Base-by-base conservation (phyloP, 2,888 invertebrate species). In the Drosophila mettleri region DNA sequence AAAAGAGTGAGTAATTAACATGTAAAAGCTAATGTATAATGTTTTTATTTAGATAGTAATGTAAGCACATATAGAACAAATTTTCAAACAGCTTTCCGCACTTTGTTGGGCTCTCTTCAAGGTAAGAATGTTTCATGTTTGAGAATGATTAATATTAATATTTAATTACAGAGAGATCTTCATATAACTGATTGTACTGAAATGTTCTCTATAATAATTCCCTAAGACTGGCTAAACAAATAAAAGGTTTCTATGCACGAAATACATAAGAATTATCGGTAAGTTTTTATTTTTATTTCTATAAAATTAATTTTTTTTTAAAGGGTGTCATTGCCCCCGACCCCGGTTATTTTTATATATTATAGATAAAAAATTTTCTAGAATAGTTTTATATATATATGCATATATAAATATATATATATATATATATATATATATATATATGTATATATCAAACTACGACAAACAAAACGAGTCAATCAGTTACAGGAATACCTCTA, bases 401-500 rank as follows among this genome's bases (percentile, higher is more conserved):
- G n/a, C n/a, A n/a, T n/a, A n/a, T n/a, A n/a, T n/a, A n/a, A n/a
- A n/a, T n/a, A n/a, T n/a, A n/a, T n/a, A n/a, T n/a, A n/a, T n/a
- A n/a, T n/a, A n/a, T n/a, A n/a, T n/a, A n/a, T n/a, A n/a, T n/a
- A n/a, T n/a, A n/a, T n/a, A n/a, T n/a, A n/a, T n/a, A n/a, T n/a
- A n/a, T n/a, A n/a, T n/a, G n/a, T n/a, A n/a, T n/a, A n/a, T n/a
- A n/a, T n/a, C n/a, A 1, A 18, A 12, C 8, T 31, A 9, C n/a
- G 2, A n/a, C 27, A n/a, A 29, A 29, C 18, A 36, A 27, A n/a
- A 9, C 0, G 10, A 45, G 14, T 39, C 24, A 20, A 33, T 38
- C 63, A 62, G 36, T 48, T 46, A 63, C 48, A 20, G 24, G 52
- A 52, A 27, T 31, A 52, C 66, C 43, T 45, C 67, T 66, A 45